A percentile compares a stretch with the other conserved stretches of the same genome.
Evolutionary conservation across 2,888 invertebrate genomes (phyloP).

Genomic region (Drosophila pegasa): DNA sequence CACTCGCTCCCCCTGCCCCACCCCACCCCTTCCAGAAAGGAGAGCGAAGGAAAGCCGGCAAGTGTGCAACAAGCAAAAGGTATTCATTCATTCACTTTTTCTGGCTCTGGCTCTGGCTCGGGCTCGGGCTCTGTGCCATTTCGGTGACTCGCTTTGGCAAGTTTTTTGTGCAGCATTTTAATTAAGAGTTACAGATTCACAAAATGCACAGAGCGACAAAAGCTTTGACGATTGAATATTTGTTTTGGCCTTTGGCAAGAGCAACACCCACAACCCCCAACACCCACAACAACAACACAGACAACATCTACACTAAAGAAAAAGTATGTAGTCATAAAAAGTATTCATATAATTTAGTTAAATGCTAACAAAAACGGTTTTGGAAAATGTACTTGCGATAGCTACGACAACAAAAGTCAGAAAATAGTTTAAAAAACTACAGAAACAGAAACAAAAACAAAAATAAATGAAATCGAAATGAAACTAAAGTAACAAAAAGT

Average conservation of each 20-base stretch:
- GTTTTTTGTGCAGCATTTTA: conserved; percentile 57
- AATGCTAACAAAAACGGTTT: conserved; percentile 81
- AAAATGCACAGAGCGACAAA: conserved; percentile 29
- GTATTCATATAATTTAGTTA: conserved; percentile 79
- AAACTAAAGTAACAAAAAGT: conserved; percentile 51
- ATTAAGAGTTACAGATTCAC: conserved; percentile 57
- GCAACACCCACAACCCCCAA: conserved; percentile 9
- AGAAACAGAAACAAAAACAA: conserved; percentile 42
- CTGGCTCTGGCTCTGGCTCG: conserved; percentile 41
- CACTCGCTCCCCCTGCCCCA: neutral
- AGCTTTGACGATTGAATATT: conserved; percentile 57
- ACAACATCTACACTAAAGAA: conserved; percentile 34
- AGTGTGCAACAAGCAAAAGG: conserved; percentile 58
- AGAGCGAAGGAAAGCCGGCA: conserved; percentile 26
- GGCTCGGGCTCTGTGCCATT: conserved; percentile 18
- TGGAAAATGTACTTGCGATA: conserved; percentile 82
- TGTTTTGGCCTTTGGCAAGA: conserved; percentile 26
- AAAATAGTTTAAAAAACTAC: conserved; percentile 74
- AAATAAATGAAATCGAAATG: conserved; percentile 33
- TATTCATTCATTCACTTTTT: conserved; percentile 33
- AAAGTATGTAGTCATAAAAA: conserved; percentile 33
- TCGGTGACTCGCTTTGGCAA: conserved; percentile 36
- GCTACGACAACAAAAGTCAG: conserved; percentile 60
- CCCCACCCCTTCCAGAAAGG: neutral
- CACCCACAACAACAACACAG: conserved; percentile 11